Evolutionary conservation across 2,888 invertebrate species (phyloP).

Genomic region (Chironomus tentans): DNA sequence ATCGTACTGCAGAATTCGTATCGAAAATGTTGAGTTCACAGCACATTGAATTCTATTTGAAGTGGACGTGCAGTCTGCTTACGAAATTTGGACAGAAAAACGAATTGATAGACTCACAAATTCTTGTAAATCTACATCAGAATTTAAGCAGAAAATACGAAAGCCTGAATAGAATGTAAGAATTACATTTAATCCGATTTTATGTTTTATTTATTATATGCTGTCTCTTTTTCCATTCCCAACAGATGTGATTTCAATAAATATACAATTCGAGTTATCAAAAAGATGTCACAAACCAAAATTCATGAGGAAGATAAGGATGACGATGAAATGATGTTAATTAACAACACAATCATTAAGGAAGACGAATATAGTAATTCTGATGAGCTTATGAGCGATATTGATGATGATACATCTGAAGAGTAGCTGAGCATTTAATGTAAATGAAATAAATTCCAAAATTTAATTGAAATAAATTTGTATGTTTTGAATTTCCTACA

Average conservation of each 20-base stretch:
- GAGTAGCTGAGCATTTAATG: neutral
- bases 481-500: neutral
- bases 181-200: conserved; percentile 31
- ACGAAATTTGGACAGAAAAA: conserved; percentile 53
- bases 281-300: conserved; percentile 43
- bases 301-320: conserved; percentile 31
- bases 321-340: conserved; percentile 35
- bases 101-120: conserved; percentile 51
- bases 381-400: neutral
- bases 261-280: conserved; percentile 65
- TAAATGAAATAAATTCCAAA: neutral
- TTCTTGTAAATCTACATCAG: conserved; percentile 66
- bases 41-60: conserved; percentile 82
- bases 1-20: conserved; percentile 61
- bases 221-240: conserved; percentile 34
- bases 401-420: conserved; percentile 17
- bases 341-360: conserved; percentile 29
- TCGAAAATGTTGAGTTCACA: conserved; percentile 62
- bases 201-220: neutral
- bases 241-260: conserved; percentile 81
- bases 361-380: neutral
- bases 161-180: conserved; percentile 76
- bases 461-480: neutral
- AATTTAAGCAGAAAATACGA: conserved; percentile 68
- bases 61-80: conserved; percentile 66